Percentiles rank a stretch among this genome's conserved stretches.
phyloP scores from a whole-genome alignment of 2,797 vertebrate genomes.

The Chaetodon trifasciatus region DNA sequence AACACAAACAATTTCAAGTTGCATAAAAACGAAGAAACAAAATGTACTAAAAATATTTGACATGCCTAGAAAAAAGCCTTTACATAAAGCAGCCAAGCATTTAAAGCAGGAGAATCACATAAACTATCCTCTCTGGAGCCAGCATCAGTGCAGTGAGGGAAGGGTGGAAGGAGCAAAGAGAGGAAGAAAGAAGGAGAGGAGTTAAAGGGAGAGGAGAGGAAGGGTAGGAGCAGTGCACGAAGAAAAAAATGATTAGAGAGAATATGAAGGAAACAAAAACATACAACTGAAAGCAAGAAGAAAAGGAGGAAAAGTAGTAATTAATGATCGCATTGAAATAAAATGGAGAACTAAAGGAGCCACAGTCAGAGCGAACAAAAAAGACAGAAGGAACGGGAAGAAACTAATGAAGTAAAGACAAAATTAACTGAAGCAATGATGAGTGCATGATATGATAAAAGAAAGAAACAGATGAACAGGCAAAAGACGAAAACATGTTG shows the following conservation, averaged over 20 bases:
- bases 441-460: not conserved
- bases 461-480: slow-evolving; percentile 1
- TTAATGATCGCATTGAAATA: not conserved
- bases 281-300: not conserved
- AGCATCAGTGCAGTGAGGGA: not conserved
- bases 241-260: not conserved
- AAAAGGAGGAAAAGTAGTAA: not conserved
- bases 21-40: no score
- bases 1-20: no score
- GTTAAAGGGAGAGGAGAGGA: no score
- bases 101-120: not conserved
- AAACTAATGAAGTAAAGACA: not conserved
- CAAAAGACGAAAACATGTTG: not conserved
- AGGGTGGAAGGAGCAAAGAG: not conserved
- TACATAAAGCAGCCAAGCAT: not conserved
- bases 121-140: not conserved
- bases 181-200: not conserved
- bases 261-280: not conserved
- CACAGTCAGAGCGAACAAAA: not conserved
- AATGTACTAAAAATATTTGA: no score
- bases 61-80: no score
- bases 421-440: not conserved
- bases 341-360: not conserved
- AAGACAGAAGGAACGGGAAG: not conserved
- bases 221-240: not conserved